Conservation (phyloP, 2,888 invertebrate genomes). For the Chorisops tibialis region DNA sequence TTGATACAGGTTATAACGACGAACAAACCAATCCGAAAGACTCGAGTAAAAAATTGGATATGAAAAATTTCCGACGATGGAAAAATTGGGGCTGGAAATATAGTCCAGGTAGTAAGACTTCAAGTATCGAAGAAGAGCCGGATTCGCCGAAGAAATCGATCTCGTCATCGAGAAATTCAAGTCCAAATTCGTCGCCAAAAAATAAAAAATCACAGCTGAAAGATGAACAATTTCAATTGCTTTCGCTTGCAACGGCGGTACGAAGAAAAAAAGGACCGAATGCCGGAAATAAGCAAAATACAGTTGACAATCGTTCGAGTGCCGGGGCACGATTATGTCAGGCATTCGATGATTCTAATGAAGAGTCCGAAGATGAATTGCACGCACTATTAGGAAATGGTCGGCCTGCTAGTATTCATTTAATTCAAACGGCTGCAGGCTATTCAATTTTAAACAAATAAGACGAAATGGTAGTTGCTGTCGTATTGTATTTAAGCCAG, state of each 20-base stretch:
- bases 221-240: constrained; percentile 2
- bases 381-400: constrained; percentile 38
- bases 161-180: constrained; percentile 39
- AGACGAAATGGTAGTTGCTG: constrained; percentile 22
- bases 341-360: constrained; percentile 31
- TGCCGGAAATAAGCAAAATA: constrained; percentile 29
- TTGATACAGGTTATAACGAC: constrained; percentile 12
- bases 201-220: constrained; percentile 31
- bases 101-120: constrained; percentile 40
- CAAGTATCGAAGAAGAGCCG: constrained; percentile 41
- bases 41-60: constrained; percentile 28
- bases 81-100: constrained; percentile 43
- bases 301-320: constrained; percentile 38
- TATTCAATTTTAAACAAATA: constrained; percentile 38
- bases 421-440: constrained; percentile 38
- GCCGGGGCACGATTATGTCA: constrained; percentile 40
- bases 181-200: constrained; percentile 40
- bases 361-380: constrained; percentile 37
- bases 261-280: constrained; percentile 37
- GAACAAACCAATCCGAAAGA: constrained; percentile 30
- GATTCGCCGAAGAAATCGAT: constrained; percentile 39
- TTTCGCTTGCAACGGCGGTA: constrained; percentile 34
- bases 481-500: neutral
- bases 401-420: constrained; percentile 39
- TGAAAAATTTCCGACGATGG: constrained; percentile 37